Evolutionary conservation across 2,888 invertebrate species (phyloP).

Genomic region (Andricus curvator): DNA sequence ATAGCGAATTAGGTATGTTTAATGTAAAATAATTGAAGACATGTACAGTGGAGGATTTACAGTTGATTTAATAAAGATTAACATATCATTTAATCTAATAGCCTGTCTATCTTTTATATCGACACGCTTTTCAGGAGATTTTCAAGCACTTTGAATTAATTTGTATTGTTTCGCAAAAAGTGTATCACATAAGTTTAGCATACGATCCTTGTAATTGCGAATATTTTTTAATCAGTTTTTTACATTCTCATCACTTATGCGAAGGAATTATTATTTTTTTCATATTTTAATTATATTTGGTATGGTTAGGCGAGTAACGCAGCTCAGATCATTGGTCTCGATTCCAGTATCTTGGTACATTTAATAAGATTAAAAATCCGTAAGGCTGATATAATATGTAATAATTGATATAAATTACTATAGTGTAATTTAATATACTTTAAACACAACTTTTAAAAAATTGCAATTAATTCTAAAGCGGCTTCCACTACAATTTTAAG

Average conservation of each 20-base stretch:
- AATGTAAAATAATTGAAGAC: constrained; percentile 19
- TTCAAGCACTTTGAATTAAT: not conserved
- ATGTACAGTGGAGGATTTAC: constrained; percentile 21
- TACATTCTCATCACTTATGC: not conserved
- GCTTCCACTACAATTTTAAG: too few species aligned
- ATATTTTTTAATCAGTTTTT: not conserved
- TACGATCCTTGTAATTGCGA: not conserved
- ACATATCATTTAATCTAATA: constrained; percentile 25
- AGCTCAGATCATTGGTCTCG: constrained; percentile 35
- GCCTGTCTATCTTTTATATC: not conserved
- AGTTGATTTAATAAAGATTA: constrained; percentile 32
- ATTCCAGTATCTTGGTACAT: constrained; percentile 31
- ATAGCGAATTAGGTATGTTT: not conserved
- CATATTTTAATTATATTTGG: not conserved
- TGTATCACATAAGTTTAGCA: not conserved
- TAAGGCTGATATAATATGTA: not conserved
- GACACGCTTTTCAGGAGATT: not conserved
- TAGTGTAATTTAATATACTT: too few species aligned
- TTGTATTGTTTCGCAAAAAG: not conserved
- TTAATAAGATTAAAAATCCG: not conserved
- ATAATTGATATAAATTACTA: too few species aligned
- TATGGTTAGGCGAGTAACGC: constrained; percentile 38
- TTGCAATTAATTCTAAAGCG: too few species aligned
- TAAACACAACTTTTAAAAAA: too few species aligned
- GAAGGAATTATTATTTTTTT: not conserved